Conservation (phyloP, 2,113 vertebrate species). For the Morone chrysops region DNA sequence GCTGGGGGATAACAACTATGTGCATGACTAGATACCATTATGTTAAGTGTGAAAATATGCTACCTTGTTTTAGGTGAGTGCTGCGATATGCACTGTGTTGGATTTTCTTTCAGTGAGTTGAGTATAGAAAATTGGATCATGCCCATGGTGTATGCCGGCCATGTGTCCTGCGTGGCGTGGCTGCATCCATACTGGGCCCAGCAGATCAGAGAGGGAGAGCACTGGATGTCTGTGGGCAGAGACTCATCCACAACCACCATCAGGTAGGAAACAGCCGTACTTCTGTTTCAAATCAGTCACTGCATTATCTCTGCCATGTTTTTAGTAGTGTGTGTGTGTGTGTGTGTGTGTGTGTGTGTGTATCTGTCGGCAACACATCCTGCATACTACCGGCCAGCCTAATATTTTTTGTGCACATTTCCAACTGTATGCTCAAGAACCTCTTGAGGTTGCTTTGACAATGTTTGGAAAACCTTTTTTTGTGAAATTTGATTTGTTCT, state of each 20-base stretch:
- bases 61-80: neutral
- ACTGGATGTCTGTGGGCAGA: slow-evolving; percentile 90
- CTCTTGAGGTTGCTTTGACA: too few species aligned
- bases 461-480: too few species aligned
- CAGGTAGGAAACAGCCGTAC: slow-evolving; percentile 83
- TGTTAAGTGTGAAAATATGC: neutral
- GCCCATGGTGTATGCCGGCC: slow-evolving; percentile 97
- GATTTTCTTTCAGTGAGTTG: slow-evolving; percentile 86
- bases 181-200: slow-evolving; percentile 95
- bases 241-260: slow-evolving; percentile 96
- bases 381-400: too few species aligned
- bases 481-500: too few species aligned
- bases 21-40: too few species aligned
- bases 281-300: neutral
- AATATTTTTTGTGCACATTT: too few species aligned
- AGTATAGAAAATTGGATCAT: slow-evolving; percentile 99
- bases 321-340: too few species aligned
- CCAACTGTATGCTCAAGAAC: too few species aligned
- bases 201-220: slow-evolving; percentile 93
- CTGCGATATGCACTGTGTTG: neutral
- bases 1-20: too few species aligned
- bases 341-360: too few species aligned
- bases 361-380: too few species aligned
- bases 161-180: slow-evolving; percentile 93
- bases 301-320: too few species aligned